Conservation (phyloP, 2,113 vertebrate genomes). For the Heterocephalus glaber region DNA sequence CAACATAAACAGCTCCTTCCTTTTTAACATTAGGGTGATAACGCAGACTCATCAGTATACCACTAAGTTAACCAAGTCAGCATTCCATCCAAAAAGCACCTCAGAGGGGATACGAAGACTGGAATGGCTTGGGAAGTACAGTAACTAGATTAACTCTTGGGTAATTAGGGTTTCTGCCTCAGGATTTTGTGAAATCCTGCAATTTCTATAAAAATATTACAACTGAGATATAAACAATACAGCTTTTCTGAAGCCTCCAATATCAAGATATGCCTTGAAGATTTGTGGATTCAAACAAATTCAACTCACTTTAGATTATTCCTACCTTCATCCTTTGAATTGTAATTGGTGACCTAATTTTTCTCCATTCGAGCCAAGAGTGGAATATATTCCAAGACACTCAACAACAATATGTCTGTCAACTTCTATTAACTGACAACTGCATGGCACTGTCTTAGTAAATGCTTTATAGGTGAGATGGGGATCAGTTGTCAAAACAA, state of each 20-base stretch:
- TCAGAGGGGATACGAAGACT: neutral
- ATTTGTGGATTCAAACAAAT: constrained; percentile 1
- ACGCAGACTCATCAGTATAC: neutral
- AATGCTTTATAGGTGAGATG: constrained; percentile 2
- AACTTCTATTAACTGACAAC: constrained; percentile 6
- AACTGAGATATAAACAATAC: constrained; percentile 15
- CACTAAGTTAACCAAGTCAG: constrained; percentile 7
- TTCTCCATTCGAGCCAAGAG: neutral
- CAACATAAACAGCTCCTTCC: neutral
- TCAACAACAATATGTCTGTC: neutral
- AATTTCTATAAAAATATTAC: constrained; percentile 6
- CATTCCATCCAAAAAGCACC: neutral
- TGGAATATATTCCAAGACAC: neutral
- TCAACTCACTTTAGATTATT: constrained; percentile 2
- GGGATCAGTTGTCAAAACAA: neutral
- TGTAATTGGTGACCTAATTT: constrained; percentile 2
- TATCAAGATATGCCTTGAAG: neutral
- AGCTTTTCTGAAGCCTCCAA: neutral
- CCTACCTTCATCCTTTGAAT: neutral
- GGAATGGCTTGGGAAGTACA: neutral
- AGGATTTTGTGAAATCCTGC: constrained; percentile 1
- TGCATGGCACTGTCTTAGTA: neutral
- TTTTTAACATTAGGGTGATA: neutral
- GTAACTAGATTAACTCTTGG: neutral
- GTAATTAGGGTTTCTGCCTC: neutral